Evolutionary conservation across 2,888 invertebrate species (phyloP).

Genomic region (Timandra comae): DNA sequence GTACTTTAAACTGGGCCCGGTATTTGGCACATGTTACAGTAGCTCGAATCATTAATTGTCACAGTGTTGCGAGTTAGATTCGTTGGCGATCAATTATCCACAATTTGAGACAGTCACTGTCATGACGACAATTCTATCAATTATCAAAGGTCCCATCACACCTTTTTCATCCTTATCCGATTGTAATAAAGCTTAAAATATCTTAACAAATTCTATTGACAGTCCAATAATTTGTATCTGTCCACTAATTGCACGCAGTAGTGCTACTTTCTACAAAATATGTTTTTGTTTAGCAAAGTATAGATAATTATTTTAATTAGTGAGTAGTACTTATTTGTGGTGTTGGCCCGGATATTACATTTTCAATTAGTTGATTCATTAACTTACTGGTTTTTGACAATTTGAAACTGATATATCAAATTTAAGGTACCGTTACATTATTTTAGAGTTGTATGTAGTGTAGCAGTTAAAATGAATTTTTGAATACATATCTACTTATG

Average conservation of each 20-base stretch:
- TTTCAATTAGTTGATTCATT: too few species aligned
- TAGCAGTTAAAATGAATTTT: too few species aligned
- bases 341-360: constrained; percentile 4
- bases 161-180: constrained; percentile 2
- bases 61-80: constrained; percentile 48
- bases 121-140: constrained; percentile 31
- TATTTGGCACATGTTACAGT: neutral
- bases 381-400: too few species aligned
- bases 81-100: constrained; percentile 65
- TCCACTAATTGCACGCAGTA: constrained; percentile 62
- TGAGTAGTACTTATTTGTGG: constrained; percentile 13
- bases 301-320: constrained; percentile 40
- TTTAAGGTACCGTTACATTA: too few species aligned
- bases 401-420: too few species aligned
- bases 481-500: too few species aligned
- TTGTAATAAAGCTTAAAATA: constrained; percentile 6
- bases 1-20: too few species aligned
- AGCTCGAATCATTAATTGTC: constrained; percentile 36
- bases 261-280: constrained; percentile 40
- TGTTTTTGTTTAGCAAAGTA: constrained; percentile 33
- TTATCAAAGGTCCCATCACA: constrained; percentile 3
- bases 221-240: constrained; percentile 41
- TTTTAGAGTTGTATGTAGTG: too few species aligned
- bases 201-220: neutral
- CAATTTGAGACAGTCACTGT: constrained; percentile 62